A percentile compares a stretch with the other conserved stretches of the same genome.
These are phyloP conservation scores for Centropristis striata DNA, from an alignment of 2,113 vertebrate genomes.

Conservation along the genomic window DNA sequence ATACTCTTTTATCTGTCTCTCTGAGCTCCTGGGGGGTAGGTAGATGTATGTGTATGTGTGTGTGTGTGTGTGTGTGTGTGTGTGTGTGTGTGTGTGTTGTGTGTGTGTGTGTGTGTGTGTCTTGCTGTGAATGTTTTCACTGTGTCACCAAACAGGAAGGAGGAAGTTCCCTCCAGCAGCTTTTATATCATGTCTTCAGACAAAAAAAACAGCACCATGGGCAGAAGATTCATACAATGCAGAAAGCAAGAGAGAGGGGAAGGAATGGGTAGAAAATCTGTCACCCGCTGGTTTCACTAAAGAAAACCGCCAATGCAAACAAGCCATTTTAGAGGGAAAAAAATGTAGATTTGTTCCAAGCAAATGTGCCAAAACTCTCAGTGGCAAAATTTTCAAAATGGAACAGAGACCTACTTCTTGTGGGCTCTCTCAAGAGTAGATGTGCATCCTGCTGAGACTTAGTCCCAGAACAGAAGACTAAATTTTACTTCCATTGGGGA, in stretches of 20 bases:
- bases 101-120: constrained; percentile 8
- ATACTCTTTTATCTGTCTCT: constrained; percentile 67
- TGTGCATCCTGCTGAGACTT: constrained; percentile 43
- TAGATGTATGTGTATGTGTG: constrained; percentile 14
- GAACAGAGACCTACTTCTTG: constrained; percentile 61
- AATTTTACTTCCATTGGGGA: constrained; percentile 28
- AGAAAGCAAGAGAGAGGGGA: background rate
- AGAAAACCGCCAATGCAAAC: constrained; percentile 22
- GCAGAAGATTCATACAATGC: constrained; percentile 36
- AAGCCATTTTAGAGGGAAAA: constrained; percentile 10
- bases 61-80: constrained; percentile 7
- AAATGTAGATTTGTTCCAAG: constrained; percentile 2
- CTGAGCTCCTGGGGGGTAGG: constrained; percentile 42
- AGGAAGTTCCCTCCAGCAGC: constrained; percentile 72
- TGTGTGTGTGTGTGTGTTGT: constrained; percentile 16
- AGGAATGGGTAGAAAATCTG: background rate
- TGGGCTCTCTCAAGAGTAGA: constrained; percentile 37
- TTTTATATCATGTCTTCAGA: constrained; percentile 45
- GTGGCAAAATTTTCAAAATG: constrained; percentile 24
- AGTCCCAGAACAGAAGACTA: constrained; percentile 38
- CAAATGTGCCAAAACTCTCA: constrained; percentile 33
- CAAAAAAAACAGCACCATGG: constrained; percentile 24
- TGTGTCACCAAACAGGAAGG: constrained; percentile 68
- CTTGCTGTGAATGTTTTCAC: constrained; percentile 61
- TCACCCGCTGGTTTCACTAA: constrained; percentile 10